A percentile compares a stretch with the other conserved stretches of the same genome.
Evolutionary conservation across 2,888 invertebrate species (phyloP).

Genomic region (Nipponacmea schrenckii): DNA sequence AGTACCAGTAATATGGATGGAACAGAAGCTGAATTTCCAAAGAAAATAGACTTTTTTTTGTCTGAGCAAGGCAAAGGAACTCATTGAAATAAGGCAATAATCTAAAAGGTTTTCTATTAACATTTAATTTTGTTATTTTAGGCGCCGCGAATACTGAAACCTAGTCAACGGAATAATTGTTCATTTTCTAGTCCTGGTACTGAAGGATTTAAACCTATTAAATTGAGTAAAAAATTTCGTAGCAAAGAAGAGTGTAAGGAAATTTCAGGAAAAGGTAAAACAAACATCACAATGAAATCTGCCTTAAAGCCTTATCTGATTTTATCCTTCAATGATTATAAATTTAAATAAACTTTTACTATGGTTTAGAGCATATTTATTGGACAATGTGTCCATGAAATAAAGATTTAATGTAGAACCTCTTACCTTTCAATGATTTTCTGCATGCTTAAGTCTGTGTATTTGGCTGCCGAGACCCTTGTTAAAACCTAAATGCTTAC

Average conservation of each 20-base stretch:
- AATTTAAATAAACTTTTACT: not conserved
- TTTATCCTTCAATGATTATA: too few relatives aligned
- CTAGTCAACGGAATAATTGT: constrained; percentile 42
- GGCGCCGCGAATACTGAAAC: constrained; percentile 43
- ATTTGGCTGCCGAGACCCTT: not conserved
- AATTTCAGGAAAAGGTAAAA: constrained; percentile 9
- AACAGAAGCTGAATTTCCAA: too few relatives aligned
- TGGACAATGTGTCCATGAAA: not conserved
- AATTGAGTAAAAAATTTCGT: constrained; percentile 7
- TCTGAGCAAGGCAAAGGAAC: too few relatives aligned
- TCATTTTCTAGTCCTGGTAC: constrained; percentile 28
- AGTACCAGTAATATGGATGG: too few relatives aligned
- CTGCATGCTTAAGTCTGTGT: constrained; percentile 3
- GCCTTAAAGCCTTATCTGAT: too few relatives aligned
- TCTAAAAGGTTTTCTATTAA: too few relatives aligned
- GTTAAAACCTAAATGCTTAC: too few relatives aligned
- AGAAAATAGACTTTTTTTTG: too few relatives aligned
- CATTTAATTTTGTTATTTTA: constrained; percentile 16
- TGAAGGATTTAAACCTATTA: constrained; percentile 12
- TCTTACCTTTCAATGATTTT: not conserved
- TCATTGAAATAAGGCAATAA: too few relatives aligned
- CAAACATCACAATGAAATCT: too few relatives aligned
- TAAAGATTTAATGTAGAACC: not conserved
- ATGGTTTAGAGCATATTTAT: not conserved
- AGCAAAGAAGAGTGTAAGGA: constrained; percentile 11